Base-by-base conservation (phyloP, 2,797 vertebrate genomes). In the Myioborus miniatus region DNA sequence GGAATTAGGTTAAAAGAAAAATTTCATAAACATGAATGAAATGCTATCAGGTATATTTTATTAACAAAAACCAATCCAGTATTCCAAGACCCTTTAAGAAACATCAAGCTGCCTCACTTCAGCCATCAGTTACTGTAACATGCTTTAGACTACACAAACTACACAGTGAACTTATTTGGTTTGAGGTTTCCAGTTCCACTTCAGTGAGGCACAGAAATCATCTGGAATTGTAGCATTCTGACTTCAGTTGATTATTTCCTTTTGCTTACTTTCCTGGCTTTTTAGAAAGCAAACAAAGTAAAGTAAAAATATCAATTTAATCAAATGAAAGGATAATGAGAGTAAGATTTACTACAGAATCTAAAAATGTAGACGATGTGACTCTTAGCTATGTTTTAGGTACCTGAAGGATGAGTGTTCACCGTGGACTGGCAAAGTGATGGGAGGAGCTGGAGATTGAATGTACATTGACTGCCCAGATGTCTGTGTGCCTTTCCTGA, bases 351-450 rank as follows among this genome's bases (percentile, higher is more conserved):
- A 75, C 49, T 39, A 53, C 36, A 82, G 29, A 81, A 60, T 63
- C 22, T 74, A 82, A 77, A 94, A 76, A 70, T 7, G 47, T 0
- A 58, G 23, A 46, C 47, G 19, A 75, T 69, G 11, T 29, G 26
- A 79, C 56, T 64, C 78, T 81, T 83, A 87, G 81, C 62, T 94
- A 80, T 19, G 32, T 49, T 87, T 89, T 89, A 96, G 17, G 49
- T 98, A 99, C 99, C 99, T 99, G 98, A 99, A 99, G 93, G 98
- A 98, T 0, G 99, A 98, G 91, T 98, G 98, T 68, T 99, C 98
- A 9, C 98, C 97, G 2, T 98, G 98, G 80, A 98, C 98, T 18
- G 98, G 95, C 62, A 98, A 97, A 29, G 96, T 70, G 65, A 98
- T 75, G 15, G 98, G 96, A 34, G 98, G 96, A 87, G 97, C 97